Evolutionary conservation across 2,888 invertebrate species (phyloP).

Genomic region (Crioceris asparagi): DNA sequence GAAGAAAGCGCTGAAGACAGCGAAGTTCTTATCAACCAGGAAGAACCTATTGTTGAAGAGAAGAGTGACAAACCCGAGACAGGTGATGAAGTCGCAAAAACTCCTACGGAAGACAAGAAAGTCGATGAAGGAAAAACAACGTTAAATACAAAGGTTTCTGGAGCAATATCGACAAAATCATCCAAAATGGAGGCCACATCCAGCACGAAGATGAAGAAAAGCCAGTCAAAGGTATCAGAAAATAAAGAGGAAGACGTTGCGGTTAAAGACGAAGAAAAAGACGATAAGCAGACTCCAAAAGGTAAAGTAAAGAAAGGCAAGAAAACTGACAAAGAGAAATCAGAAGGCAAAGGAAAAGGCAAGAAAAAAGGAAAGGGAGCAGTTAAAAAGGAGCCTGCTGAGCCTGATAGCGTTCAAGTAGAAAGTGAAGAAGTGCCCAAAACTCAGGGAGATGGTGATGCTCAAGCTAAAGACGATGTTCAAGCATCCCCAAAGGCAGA

Average conservation of each 20-base stretch:
- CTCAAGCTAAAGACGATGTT: too few species aligned
- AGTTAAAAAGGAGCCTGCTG: slow-evolving; percentile 2
- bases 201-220: background rate
- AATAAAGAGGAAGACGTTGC: slow-evolving; percentile 25
- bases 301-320: slow-evolving; percentile 1
- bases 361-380: slow-evolving; percentile 6
- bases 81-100: slow-evolving; percentile 33
- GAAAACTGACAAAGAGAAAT: background rate
- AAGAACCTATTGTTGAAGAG: slow-evolving; percentile 26
- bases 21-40: background rate
- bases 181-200: background rate
- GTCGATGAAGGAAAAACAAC: background rate
- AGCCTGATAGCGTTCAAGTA: background rate
- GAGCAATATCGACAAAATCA: background rate
- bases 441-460: too few species aligned
- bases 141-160: background rate
- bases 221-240: slow-evolving; percentile 6
- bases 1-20: background rate
- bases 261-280: slow-evolving; percentile 4
- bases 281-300: background rate
- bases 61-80: slow-evolving; percentile 36
- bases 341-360: slow-evolving; percentile 3
- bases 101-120: slow-evolving; percentile 20
- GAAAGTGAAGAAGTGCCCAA: background rate
- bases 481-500: slow-evolving; percentile 1